Evolutionary conservation across 2,113 vertebrate genomes (phyloP), one percentile per base, ranked within the genome.

Genomic region (Oxygymnocypris stewartii): DNA sequence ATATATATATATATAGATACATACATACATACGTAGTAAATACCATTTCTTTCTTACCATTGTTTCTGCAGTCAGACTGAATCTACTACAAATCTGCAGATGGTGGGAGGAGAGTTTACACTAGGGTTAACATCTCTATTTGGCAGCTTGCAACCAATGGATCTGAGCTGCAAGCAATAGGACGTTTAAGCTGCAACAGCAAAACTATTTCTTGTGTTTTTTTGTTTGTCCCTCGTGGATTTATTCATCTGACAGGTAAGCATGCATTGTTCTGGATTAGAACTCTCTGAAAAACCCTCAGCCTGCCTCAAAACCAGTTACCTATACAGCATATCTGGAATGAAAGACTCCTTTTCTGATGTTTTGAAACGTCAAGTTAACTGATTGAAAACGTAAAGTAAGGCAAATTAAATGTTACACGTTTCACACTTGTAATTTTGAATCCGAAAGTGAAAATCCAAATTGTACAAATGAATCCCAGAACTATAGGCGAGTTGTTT

Each of bases 91-190:
- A 12, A 28, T 35, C 23, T n/a, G 40, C 40, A 14, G 25, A 14
- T 8, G 44, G 80, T 69, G 80, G 80, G 80, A 51, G 63, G 80
- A 82, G 80, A 82, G 63, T 82, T 13, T 69, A 49, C 25, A 49
- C 37, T 28, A 28, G 35, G n/a, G 40, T 67, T 67, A 44, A 9
- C 42, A 44, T 44, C 47, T 78, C 8, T 78, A 6, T 42, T 47
- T 49, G 4, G 16, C 16, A 82, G 61, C 13, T 35, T 54, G 13
- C n/a, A 49, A 44, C 8, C 61, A 69, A 20, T 49, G n/a, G 44
- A 49, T 69, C 25, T 51, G 25, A 51, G 13, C 76, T 51, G 47
- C 14, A 78, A 16, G n/a, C 42, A 14, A 13, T 16, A 47, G 10
- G 23, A 25, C 20, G 12, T 75, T 75, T 47, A 47, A 75, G 4